A percentile compares a stretch with the other conserved stretches of the same genome.
Evolutionary conservation across 1,140 invertebrate species (phyloP).

Genomic region (Drosophila nannoptera): DNA sequence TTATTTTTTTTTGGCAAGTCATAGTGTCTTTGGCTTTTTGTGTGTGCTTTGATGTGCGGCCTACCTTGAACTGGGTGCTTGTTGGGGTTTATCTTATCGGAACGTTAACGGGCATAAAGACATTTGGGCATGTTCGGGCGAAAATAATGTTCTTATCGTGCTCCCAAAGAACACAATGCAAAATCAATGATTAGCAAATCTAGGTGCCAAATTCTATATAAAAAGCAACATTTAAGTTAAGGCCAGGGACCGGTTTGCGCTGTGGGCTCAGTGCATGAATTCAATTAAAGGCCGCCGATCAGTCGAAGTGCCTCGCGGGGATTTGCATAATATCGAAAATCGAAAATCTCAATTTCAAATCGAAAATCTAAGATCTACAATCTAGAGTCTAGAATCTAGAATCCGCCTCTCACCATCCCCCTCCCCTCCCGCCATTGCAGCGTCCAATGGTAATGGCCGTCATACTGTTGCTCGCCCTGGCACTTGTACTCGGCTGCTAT

Average conservation of each 20-base stretch:
- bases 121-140: slow-evolving; percentile 16
- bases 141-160: slow-evolving; percentile 45
- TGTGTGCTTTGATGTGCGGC: slow-evolving; percentile 9
- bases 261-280: slow-evolving; percentile 33
- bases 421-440: slow-evolving; percentile 12
- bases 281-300: slow-evolving; percentile 56
- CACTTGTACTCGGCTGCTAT: slow-evolving; percentile 70
- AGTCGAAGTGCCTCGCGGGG: slow-evolving; percentile 7
- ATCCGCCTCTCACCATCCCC: not conserved
- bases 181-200: slow-evolving; percentile 35
- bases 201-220: slow-evolving; percentile 8
- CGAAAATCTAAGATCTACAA: slow-evolving; percentile 32
- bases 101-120: slow-evolving; percentile 18
- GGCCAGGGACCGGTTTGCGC: slow-evolving; percentile 53
- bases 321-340: slow-evolving; percentile 54
- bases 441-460: slow-evolving; percentile 76
- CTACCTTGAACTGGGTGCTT: slow-evolving; percentile 65
- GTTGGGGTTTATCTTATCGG: slow-evolving; percentile 61
- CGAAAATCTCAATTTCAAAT: too few relatives aligned
- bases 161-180: slow-evolving; percentile 20
- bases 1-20: slow-evolving; percentile 33
- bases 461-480: slow-evolving; percentile 73
- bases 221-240: slow-evolving; percentile 30
- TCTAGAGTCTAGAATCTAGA: slow-evolving; percentile 1
- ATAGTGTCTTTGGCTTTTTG: slow-evolving; percentile 10